Evolutionary conservation across 2,888 invertebrate species (phyloP), one percentile per base, ranked within the genome.

Genomic region (Oxytorus armatus): DNA sequence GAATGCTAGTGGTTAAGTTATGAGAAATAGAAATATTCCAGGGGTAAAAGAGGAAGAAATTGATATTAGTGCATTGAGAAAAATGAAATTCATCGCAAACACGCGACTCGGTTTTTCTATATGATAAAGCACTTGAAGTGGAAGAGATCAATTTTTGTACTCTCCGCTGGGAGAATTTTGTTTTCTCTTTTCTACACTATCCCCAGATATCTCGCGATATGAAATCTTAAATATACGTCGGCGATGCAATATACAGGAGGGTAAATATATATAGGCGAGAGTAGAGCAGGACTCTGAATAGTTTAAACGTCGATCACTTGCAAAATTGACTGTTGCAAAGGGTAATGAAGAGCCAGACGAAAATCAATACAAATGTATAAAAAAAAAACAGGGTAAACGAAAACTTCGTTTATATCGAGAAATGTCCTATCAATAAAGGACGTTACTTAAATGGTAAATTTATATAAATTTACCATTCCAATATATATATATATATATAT

Each of bases 1-100:
- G 36, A 36, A 29, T 29, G 36, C 5, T 0, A 16, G 33, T 29
- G 57, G 18, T 57, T 57, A 33, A n/a, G n/a, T 18, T 11, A 42
- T 39, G 21, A 51, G 29, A 66, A 65, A 61, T 42, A 55, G 42
- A 65, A 44, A 65, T 73, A 65, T 65, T 44, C 47, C 1, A 14
- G n/a, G 33, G 33, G 63, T 57, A 66, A 66, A 25, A 42, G 33
- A 55, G 16, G 44, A 63, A 23, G 63, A 25, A 61, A 53, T 68
- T 59, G 23, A 36, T 16, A 33, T 23, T 42, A 44, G 39, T 68
- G 68, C 25, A 69, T 36, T 53, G 36, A n/a, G 75, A 49, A 10
- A 33, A 73, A 65, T 44, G 29, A 36, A 68, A 76, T 76, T 68
- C 42, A 76, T 68, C 14, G 68, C 18, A 33, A 68, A 59, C 75